Evolutionary conservation across 2,888 invertebrate genomes (phyloP), one percentile per base, ranked within the genome.

Genomic region (Oithona nana): DNA sequence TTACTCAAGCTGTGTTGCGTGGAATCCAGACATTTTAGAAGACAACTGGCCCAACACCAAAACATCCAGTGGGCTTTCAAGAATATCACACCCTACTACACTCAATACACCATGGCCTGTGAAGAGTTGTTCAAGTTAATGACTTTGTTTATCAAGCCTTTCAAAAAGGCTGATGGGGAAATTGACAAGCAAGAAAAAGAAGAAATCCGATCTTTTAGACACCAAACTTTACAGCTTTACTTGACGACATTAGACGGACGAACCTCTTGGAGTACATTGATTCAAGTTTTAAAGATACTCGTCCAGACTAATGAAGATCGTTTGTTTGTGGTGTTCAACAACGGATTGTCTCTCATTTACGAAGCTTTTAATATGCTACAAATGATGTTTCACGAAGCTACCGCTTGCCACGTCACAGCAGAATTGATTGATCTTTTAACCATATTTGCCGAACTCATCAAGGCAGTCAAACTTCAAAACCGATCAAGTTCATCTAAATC

Each of bases 61-160:
- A 94, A 94, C 77, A 81, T 94, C 52, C 88, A 89, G 71, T 94
- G 93, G 93, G 93, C 93, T 28, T 93, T 93, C 74, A 85, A 92
- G 70, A 93, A 93, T 74, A 92, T 94, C 66, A 88, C 90, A 31
- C 90, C 92, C n/a, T 90, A 90, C 75, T 88, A 90, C 4, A 88
- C 88, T 26, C 86, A 93, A 68, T 94, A 94, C 76, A 84, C 88
- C 22, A 82, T 82, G 66, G 83, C 80, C 71, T 73, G 72, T 70
- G 92, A 92, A 68, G 93, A 93, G 72, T 73, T 93, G 66, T 86
- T 92, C 68, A 86, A 89, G 76, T 74, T 93, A 69, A 92, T 93
- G 80, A 83, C 86, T 63, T 77, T 93, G 49, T 83, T 94, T 75
- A 87, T 88, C 1, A n/a, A 48, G 24, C 39, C 39, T 11, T 39